Conservation (phyloP, 2,797 vertebrate genomes). For the Pipistrellus pygmaeus region DNA sequence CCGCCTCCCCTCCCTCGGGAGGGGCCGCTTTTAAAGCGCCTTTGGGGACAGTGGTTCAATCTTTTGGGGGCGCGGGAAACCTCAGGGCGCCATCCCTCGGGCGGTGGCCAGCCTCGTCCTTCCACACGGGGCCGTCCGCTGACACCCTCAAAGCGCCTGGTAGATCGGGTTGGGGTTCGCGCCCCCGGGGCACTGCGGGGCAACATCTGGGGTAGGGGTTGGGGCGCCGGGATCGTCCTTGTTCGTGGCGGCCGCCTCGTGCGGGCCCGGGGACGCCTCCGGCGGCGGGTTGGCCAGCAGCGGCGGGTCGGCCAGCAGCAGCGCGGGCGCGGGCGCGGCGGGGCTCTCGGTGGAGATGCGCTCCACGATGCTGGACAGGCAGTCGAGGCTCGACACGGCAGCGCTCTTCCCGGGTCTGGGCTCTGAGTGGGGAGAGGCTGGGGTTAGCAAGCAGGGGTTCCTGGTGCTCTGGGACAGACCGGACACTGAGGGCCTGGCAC, state of each 20-base stretch:
- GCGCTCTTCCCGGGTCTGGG: slow-evolving; percentile 90
- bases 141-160: slow-evolving; percentile 93
- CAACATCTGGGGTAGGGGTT: slow-evolving; percentile 86
- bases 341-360: slow-evolving; percentile 95
- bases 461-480: not conserved
- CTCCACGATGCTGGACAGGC: slow-evolving; percentile 98
- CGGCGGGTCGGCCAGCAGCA: slow-evolving; percentile 87
- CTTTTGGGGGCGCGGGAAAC: not conserved
- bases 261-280: slow-evolving; percentile 86
- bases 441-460: not conserved
- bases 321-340: slow-evolving; percentile 84
- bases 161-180: slow-evolving; percentile 90
- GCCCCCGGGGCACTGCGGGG: slow-evolving; percentile 86
- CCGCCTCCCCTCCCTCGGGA: not conserved
- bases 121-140: not conserved
- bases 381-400: slow-evolving; percentile 96
- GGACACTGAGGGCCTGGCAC: not conserved
- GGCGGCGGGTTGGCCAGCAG: slow-evolving; percentile 88
- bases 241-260: slow-evolving; percentile 84
- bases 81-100: not conserved
- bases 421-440: slow-evolving; percentile 84
- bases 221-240: slow-evolving; percentile 83
- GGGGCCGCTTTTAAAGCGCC: slow-evolving; percentile 73
- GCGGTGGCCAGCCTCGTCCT: not conserved
- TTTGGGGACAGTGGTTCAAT: slow-evolving; percentile 5